phyloP scores from a whole-genome alignment of 2,113 vertebrate species.

The Tetrao urogallus region DNA sequence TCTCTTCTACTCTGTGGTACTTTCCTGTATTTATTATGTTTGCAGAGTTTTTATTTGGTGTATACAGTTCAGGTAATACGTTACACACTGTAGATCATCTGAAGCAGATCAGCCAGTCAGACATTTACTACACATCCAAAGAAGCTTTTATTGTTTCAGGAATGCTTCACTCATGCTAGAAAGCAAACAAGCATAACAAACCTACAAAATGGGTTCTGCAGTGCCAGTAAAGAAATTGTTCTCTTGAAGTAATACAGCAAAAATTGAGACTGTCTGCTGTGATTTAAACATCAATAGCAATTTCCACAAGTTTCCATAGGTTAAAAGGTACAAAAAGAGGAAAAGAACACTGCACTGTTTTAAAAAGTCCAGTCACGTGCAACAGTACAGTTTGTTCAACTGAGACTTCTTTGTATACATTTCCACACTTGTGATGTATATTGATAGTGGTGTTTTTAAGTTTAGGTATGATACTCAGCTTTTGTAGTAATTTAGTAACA shows the following conservation, averaged over 20 bases:
- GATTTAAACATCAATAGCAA: neutral
- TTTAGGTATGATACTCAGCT: neutral
- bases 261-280: neutral
- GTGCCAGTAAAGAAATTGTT: neutral
- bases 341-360: neutral
- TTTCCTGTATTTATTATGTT: neutral
- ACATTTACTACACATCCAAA: neutral
- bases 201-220: neutral
- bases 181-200: neutral
- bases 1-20: neutral
- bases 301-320: neutral
- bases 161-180: neutral
- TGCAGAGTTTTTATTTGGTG: neutral
- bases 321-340: neutral
- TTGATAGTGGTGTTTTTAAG: neutral
- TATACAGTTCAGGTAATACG: neutral
- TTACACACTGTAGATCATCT: neutral
- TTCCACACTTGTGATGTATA: neutral
- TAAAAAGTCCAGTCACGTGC: accelerated
- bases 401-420: neutral
- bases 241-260: neutral
- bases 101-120: neutral
- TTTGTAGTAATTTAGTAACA: neutral
- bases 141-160: neutral
- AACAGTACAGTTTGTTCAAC: neutral